A percentile compares a stretch with the other conserved stretches of the same genome.
Evolutionary conservation across 2,113 vertebrate genomes (phyloP).

Genomic region (Bothrops jararaca): DNA sequence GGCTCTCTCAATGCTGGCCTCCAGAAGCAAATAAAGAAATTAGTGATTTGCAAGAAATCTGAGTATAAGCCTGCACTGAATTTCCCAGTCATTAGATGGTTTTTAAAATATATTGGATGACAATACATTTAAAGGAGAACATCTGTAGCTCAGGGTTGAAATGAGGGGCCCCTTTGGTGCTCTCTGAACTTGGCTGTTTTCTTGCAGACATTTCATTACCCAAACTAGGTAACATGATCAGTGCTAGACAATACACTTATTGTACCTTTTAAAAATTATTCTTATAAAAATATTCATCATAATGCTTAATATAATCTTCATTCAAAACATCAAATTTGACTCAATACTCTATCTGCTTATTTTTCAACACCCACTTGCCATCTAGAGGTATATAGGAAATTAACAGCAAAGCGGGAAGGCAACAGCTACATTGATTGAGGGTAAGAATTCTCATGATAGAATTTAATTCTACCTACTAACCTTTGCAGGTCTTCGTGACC

Average conservation of each 20-base stretch:
- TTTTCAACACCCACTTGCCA: background rate
- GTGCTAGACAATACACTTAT: background rate
- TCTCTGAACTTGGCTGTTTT: background rate
- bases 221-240: background rate
- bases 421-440: background rate
- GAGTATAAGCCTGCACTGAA: background rate
- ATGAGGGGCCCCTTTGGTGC: background rate
- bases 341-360: background rate
- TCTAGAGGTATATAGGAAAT: background rate
- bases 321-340: background rate
- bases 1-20: background rate
- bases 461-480: slow-evolving; percentile 63
- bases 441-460: background rate
- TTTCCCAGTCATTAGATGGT: background rate
- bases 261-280: background rate
- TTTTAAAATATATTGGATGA: background rate
- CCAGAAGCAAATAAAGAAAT: background rate
- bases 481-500: slow-evolving; percentile 78
- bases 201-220: background rate
- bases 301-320: background rate
- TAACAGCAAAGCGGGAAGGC: background rate
- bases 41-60: background rate
- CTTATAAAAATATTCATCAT: background rate
- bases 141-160: background rate
- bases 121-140: background rate